Evolutionary conservation across 2,888 invertebrate genomes (phyloP).

Genomic region (Thecocarcelia acutangulata): DNA sequence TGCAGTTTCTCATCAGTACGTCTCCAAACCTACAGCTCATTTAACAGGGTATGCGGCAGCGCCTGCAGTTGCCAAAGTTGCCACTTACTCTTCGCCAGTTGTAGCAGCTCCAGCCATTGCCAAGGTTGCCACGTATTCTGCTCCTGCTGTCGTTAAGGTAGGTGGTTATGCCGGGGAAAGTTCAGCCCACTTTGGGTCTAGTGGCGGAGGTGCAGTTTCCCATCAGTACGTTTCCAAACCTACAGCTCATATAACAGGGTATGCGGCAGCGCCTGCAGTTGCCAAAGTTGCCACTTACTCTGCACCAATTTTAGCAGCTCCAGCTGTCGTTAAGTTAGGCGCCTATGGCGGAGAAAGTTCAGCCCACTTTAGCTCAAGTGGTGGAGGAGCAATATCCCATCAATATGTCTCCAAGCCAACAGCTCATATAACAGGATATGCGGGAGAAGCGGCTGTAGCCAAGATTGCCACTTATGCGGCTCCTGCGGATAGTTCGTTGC

Average conservation of each 20-base stretch:
- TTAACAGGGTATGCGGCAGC: conserved; percentile 73
- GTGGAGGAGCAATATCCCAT: conserved; percentile 72
- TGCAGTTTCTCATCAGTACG: conserved; percentile 73
- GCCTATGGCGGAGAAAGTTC: conserved; percentile 38
- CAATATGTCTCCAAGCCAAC: conserved; percentile 71
- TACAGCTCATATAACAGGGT: conserved; percentile 64
- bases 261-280: conserved; percentile 23
- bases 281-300: too few relatives aligned
- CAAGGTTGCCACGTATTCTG: conserved; percentile 66
- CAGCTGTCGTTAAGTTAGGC: conserved; percentile 60
- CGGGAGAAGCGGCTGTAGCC: conserved; percentile 56
- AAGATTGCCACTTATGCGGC: conserved; percentile 73
- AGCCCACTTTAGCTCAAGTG: conserved; percentile 58
- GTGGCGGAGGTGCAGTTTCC: conserved; percentile 68
- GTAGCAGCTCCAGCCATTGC: conserved; percentile 55
- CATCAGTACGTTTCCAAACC: conserved; percentile 70
- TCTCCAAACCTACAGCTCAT: conserved; percentile 75
- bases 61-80: conserved; percentile 71
- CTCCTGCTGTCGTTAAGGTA: conserved; percentile 59
- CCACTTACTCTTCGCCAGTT: conserved; percentile 70
- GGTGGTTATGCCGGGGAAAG: conserved; percentile 30
- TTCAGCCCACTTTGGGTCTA: conserved; percentile 53
- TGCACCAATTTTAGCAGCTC: conserved; percentile 14
- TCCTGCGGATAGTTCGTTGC: conserved; percentile 59
- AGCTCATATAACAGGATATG: conserved; percentile 78